Evolutionary conservation across 2,113 vertebrate genomes (phyloP), one percentile per base, ranked within the genome.

Genomic region (Chaetodon auriga): DNA sequence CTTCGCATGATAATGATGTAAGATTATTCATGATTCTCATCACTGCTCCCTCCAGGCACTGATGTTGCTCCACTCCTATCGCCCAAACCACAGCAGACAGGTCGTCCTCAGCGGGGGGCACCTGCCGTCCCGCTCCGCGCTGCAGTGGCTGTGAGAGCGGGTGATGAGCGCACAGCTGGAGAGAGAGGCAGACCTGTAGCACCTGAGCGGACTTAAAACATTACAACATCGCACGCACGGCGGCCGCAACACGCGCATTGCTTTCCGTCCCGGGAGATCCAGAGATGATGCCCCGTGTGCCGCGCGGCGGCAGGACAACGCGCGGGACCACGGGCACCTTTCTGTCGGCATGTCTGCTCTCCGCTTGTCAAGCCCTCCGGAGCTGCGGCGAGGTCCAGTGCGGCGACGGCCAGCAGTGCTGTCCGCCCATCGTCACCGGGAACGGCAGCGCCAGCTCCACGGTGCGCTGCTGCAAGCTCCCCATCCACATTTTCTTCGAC

Each of bases 401-500:
- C 90, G 94, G 90, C 19, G 96, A 95, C 38, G 92, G 91, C 57
- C 96, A 97, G 92, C 94, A 95, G 88, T 97, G 97, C 95, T 97
- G 97, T 75, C 90, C 94, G 81, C 95, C 92, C 54, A 23, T 53
- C 72, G 69, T 68, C 61, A n/a, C 51, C 23, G 95, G 95, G 70
- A 97, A 96, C 95, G 92, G 88, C 71, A 93, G 91, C 68, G 69
- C 79, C 83, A 74, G 73, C 73, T 81, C 95, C 23, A 72, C 94
- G 38, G 92, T 93, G 77, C 91, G 87, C 81, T 97, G 97, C 94
- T 97, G 97, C 94, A 93, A 94, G 89, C 93, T 94, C 19, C 95
- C 96, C 30, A 95, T 95, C 65, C 96, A 97, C 90, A 91, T 96
- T 30, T 97, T 98, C 91, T 95, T 97, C 75, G 96, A 97, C 94